Evolutionary conservation across 2,888 invertebrate species (phyloP).

Genomic region (Blera fallax): DNA sequence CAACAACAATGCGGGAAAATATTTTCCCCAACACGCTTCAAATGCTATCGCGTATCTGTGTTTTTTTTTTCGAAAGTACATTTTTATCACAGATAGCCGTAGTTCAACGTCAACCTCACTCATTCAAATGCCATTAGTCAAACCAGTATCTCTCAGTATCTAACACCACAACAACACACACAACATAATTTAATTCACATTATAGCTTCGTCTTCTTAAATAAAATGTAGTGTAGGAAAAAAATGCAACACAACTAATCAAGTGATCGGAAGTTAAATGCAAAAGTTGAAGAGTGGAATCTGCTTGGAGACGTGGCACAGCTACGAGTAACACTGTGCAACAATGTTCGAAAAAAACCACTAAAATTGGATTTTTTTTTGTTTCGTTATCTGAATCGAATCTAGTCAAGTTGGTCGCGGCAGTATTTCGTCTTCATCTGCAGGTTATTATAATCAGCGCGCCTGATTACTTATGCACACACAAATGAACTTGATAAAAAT

Average conservation of each 20-base stretch:
- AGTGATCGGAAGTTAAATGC: slow-evolving; percentile 11
- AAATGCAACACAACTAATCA: background rate
- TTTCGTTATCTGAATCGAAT: too few species aligned
- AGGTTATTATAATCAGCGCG: background rate
- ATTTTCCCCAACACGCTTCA: background rate
- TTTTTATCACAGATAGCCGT: background rate
- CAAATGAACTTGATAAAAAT: slow-evolving; percentile 3
- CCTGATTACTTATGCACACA: slow-evolving; percentile 29
- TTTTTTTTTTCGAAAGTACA: background rate
- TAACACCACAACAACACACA: background rate
- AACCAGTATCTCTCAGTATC: slow-evolving; percentile 24
- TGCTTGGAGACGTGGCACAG: background rate
- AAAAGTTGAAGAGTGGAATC: slow-evolving; percentile 22
- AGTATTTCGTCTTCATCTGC: background rate
- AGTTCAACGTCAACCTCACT: background rate
- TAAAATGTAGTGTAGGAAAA: background rate
- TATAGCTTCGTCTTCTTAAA: background rate
- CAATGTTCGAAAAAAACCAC: background rate
- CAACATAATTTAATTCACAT: slow-evolving; percentile 33
- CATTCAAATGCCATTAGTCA: slow-evolving; percentile 56
- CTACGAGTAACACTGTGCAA: background rate
- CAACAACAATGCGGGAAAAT: background rate
- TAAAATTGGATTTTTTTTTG: too few species aligned
- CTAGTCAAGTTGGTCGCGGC: background rate
- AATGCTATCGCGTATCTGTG: background rate